phyloP scores from a whole-genome alignment of 2,113 vertebrate genomes.

The Pterophyllum scalare region DNA sequence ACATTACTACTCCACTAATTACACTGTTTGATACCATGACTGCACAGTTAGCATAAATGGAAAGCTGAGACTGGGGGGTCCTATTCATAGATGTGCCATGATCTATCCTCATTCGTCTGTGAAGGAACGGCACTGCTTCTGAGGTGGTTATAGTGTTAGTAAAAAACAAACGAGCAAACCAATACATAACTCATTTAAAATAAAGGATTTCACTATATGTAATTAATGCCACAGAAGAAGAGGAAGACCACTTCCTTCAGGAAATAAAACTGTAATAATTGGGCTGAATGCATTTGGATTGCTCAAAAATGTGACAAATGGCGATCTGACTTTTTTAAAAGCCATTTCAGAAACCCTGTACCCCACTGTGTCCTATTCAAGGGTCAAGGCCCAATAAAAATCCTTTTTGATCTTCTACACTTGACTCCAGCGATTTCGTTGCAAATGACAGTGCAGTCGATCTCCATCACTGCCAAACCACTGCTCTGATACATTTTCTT shows the following conservation, averaged over 20 bases:
- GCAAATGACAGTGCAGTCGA: background rate
- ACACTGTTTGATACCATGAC: background rate
- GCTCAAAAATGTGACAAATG: background rate
- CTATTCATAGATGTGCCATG: background rate
- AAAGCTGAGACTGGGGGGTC: background rate
- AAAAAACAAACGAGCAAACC: background rate
- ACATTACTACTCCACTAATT: background rate
- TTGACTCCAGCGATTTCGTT: background rate
- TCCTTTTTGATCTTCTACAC: background rate
- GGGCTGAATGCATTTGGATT: background rate
- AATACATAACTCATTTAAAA: slow-evolving; percentile 11
- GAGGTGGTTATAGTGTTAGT: background rate
- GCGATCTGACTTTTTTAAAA: background rate
- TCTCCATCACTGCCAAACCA: background rate
- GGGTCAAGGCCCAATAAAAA: background rate
- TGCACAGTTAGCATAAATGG: background rate
- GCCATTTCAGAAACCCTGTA: background rate
- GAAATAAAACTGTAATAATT: background rate
- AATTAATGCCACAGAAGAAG: background rate
- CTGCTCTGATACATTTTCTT: background rate
- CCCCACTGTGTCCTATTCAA: background rate
- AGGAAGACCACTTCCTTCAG: background rate
- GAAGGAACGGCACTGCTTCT: background rate
- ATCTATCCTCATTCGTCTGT: background rate
- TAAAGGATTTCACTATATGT: background rate